phyloP scores from a whole-genome alignment of 2,113 vertebrate genomes.

The Scolopax mira region DNA sequence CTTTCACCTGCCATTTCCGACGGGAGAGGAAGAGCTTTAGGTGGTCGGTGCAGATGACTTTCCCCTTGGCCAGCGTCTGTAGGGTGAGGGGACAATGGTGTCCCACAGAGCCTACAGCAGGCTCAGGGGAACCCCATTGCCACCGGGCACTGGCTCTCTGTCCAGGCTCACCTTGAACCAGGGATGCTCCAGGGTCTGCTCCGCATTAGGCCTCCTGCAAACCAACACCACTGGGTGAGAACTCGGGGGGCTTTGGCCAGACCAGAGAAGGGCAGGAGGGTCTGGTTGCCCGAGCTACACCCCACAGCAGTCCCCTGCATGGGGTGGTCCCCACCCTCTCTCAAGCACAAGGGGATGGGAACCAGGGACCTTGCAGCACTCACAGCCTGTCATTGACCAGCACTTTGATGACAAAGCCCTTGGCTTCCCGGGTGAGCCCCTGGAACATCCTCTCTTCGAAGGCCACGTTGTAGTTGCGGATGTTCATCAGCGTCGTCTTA shows the following conservation, averaged over 20 bases:
- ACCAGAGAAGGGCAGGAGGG: not conserved
- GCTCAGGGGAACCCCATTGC: not conserved
- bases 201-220: conserved; percentile 88
- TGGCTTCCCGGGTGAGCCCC: conserved; percentile 89
- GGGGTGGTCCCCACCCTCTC: not conserved
- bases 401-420: conserved; percentile 96
- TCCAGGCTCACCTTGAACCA: conserved; percentile 92
- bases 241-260: not conserved
- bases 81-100: not conserved
- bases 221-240: not conserved
- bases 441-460: conserved; percentile 94
- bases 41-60: conserved; percentile 87
- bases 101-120: not conserved
- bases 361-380: conserved; percentile 51
- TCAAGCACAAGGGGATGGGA: not conserved
- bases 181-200: conserved; percentile 91
- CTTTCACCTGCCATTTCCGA: conserved; percentile 93
- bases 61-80: conserved; percentile 89
- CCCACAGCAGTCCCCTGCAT: too few species aligned
- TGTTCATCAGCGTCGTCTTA: conserved; percentile 90
- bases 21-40: conserved; percentile 93
- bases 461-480: conserved; percentile 93
- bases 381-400: conserved; percentile 91
- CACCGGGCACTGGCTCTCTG: rapidly evolving
- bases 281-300: not conserved